A percentile compares a stretch with the other conserved stretches of the same genome.
These are phyloP conservation scores for Aurelia sp. DNA, from an alignment of 30 jellyfish, hydroid and myxozoan genomes.

Conservation along the genomic window DNA sequence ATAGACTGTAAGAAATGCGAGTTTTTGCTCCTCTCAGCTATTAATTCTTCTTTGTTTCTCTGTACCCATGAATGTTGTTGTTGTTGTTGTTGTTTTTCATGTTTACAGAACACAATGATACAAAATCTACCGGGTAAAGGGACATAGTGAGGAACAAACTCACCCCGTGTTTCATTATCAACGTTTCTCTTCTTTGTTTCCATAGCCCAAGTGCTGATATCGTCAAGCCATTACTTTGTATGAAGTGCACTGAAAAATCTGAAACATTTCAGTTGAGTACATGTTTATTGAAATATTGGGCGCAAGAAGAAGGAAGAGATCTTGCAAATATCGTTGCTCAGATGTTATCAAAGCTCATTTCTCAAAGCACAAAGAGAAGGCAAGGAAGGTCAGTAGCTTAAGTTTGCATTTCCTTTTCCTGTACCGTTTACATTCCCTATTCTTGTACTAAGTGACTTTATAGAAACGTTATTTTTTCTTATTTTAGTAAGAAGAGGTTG, in stretches of 20 bases:
- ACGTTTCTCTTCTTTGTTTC: background rate
- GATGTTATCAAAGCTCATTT: constrained; percentile 58
- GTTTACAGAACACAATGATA: background rate
- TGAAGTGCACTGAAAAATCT: constrained; percentile 35
- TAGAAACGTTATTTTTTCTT: no score
- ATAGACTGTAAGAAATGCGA: no score
- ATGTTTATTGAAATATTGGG: constrained; percentile 92
- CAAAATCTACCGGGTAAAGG: background rate
- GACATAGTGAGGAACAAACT: no score
- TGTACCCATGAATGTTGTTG: background rate
- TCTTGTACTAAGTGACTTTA: no score
- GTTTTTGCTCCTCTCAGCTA: no score
- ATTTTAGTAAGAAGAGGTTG: no score
- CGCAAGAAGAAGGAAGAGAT: constrained; percentile 86
- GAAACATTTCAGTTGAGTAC: constrained; percentile 73
- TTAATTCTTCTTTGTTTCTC: no score
- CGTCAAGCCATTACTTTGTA: constrained; percentile 85
- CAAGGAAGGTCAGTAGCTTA: constrained; percentile 58
- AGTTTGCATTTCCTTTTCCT: no score
- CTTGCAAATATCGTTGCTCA: constrained; percentile 87
- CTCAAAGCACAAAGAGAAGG: constrained; percentile 50
- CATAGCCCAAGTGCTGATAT: constrained; percentile 89
- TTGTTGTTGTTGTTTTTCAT: background rate
- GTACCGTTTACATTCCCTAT: no score
- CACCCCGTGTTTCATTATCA: no score